Evolutionary conservation across 2,797 vertebrate species (phyloP), one percentile per base, ranked within the genome.

Genomic region (Melanotaenia boesemani): DNA sequence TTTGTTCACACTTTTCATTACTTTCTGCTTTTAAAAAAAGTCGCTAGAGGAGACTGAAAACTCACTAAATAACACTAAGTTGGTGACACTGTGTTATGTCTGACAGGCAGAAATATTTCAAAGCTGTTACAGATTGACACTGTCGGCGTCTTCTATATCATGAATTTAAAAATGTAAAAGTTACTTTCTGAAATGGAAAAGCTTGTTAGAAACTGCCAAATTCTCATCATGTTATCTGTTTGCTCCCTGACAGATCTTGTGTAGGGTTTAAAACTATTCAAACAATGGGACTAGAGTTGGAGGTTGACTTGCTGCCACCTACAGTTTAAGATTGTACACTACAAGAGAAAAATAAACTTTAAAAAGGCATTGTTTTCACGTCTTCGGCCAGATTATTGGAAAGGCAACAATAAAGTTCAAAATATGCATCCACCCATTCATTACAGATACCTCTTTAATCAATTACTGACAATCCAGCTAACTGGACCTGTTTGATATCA

Each of bases 281-380:
- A 10, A 13, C n/a, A 50, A 9, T 16, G 13, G 6, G 18, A 28
- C 6, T 57, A 2, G 9, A 57, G 11, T 2, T 10, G 3, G 4
- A 0, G 5, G 0, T 20, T 1, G 10, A 6, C 1, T 9, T 62
- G 60, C 64, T 77, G 83, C 82, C 86, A n/a, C 24, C 87, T 80
- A 46, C 22, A 36, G 86, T 24, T 55, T 32, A 2, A 30, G 30
- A 24, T 22, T 12, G 26, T 7, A 30, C 18, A 18, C 5, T 30
- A 4, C 32, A 60, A 16, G 6, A 6, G 3, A 18, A 55, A 46
- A 20, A 12, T 39, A 20, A 16, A 41, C 13, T 11, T 9, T 32
- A 7, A 32, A 32, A 32, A 32, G 32, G 5, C 9, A 9, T 37
- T 37, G 3, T 39, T 39, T 12, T 13, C 37, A 39, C 15, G 15